Base-by-base conservation (phyloP, 2,888 invertebrate species). In the Electrophaes corylata region DNA sequence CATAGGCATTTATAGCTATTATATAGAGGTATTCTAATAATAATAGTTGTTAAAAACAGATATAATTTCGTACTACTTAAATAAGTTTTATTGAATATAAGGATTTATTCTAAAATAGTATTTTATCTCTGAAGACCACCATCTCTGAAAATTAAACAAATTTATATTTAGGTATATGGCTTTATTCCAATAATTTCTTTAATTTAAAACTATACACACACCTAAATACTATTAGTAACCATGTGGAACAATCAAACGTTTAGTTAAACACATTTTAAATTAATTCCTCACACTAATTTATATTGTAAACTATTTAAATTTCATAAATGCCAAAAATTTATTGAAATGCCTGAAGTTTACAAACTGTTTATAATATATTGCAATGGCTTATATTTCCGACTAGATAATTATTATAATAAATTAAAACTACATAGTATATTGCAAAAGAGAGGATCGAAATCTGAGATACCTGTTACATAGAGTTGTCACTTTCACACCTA, bases 311-410 rank as follows among this genome's bases (percentile, higher is more conserved):
- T 74, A 71, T 71, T 70, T 63, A 67, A 75, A 73, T 72, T 67
- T 70, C 63, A 74, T 78, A 79, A 81, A 83, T 83, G 83, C 81
- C 70, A 54, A 60, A 20, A 56, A 60, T 56, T 64, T 48, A 60
- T 59, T 62, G 57, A 64, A 67, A 73, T 74, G 75, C 72, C 70
- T 73, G 68, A 70, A 66, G 71, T 74, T 73, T 70, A 59, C 60
- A 63, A 73, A 72, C 75, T 69, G 70, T 79, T 81, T 78, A 79
- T 79, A 80, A 76, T 76, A 83, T 88, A 90, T 89, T 91, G 89
- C 88, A 89, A 91, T 91, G 91, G 91, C 91, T 86, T 84, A 84
- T 84, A 84, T 81, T 88, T 88, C 78, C 90, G 91, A 91, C 91
- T 91, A 91, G 91, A 91, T 84, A 76, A 83, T 84, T 87, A 87